These are phyloP conservation scores for Enteromius treurensis DNA, from an alignment of 2,797 vertebrate species.

Conservation along the genomic window DNA sequence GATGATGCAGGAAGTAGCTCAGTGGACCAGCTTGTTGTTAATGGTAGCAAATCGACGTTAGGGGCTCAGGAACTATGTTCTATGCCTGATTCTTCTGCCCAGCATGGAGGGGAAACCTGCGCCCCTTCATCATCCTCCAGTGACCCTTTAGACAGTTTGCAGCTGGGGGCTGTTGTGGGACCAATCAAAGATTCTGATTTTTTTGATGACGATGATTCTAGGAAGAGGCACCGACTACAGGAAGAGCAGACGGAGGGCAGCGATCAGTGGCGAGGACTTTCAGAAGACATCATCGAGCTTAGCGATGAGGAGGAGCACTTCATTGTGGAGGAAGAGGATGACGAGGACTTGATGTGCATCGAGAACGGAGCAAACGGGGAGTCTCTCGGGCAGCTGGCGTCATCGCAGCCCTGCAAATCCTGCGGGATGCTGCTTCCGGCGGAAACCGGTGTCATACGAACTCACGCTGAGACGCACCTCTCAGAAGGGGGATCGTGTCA, in stretches of 20 bases:
- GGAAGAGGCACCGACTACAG: slow-evolving; percentile 55
- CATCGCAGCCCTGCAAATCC: slow-evolving; percentile 84
- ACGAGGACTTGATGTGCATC: slow-evolving; percentile 85
- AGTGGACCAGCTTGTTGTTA: slow-evolving; percentile 68
- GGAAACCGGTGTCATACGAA: slow-evolving; percentile 84
- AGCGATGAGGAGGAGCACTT: slow-evolving; percentile 86
- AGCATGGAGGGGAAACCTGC: slow-evolving; percentile 63
- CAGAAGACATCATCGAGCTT: slow-evolving; percentile 79
- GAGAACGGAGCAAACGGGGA: slow-evolving; percentile 84
- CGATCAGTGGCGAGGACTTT: slow-evolving; percentile 74
- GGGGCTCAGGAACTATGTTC: slow-evolving; percentile 63
- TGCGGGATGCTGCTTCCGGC: slow-evolving; percentile 84
- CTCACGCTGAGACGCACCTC: slow-evolving; percentile 88
- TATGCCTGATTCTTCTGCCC: slow-evolving; percentile 72
- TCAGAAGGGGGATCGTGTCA: slow-evolving; percentile 87
- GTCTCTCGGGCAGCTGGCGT: slow-evolving; percentile 62
- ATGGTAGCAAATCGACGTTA: slow-evolving; percentile 62
- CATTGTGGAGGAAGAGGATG: slow-evolving; percentile 85
- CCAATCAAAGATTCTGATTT: slow-evolving; percentile 74
- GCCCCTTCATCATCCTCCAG: slow-evolving; percentile 69
- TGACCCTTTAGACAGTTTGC: slow-evolving; percentile 69
- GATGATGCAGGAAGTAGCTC: slow-evolving; percentile 44
- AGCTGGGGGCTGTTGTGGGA: slow-evolving; percentile 59
- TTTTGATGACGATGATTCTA: slow-evolving; percentile 69
- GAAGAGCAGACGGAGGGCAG: slow-evolving; percentile 62